Evolutionary conservation across 64 coral and sea anemone genomes (phyloP).

Genomic region (Pocillopora damicornis): DNA sequence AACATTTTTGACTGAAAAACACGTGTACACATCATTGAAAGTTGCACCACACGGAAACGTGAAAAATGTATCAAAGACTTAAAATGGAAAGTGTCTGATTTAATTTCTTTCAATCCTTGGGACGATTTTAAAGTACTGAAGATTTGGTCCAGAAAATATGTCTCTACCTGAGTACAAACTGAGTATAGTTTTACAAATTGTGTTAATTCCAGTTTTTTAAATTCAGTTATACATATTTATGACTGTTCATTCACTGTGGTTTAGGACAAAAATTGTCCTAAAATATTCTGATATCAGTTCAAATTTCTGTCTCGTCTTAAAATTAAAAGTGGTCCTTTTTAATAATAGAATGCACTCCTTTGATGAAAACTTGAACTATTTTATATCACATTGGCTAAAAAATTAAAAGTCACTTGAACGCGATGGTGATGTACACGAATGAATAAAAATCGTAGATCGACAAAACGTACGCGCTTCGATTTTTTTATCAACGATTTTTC

Average conservation of each 20-base stretch:
- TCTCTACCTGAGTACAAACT: neutral
- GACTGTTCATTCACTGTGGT: neutral
- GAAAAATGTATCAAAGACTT: neutral
- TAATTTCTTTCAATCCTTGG: neutral
- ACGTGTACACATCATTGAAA: neutral
- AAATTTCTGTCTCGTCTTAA: neutral
- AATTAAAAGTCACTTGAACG: no score
- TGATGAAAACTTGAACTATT: no score
- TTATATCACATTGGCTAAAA: no score
- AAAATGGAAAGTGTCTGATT: neutral
- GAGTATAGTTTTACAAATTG: neutral
- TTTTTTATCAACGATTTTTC: no score
- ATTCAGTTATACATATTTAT: neutral
- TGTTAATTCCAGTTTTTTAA: neutral
- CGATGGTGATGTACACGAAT: no score
- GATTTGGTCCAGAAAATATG: neutral
- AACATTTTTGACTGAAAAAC: constrained; percentile 9
- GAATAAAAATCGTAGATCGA: no score
- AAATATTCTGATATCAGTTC: neutral
- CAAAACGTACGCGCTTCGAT: no score
- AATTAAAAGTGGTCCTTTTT: neutral
- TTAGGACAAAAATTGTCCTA: neutral
- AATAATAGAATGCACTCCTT: neutral
- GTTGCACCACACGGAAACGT: neutral
- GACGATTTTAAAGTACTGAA: neutral